phyloP scores from a whole-genome alignment of 2,888 invertebrate genomes.

The Leptinotarsa rubiginosa region DNA sequence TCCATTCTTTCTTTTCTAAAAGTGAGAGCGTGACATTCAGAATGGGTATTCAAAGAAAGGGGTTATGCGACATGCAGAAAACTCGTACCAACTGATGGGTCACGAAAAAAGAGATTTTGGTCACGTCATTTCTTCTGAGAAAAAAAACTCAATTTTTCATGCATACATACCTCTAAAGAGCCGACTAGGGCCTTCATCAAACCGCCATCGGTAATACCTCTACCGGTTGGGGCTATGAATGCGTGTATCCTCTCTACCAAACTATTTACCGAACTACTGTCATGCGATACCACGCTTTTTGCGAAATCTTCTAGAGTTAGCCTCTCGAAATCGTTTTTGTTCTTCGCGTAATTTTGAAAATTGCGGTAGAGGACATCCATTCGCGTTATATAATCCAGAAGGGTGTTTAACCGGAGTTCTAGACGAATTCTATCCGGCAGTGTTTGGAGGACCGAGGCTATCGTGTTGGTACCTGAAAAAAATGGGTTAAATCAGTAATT shows the following conservation, averaged over 20 bases:
- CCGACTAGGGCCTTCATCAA: constrained; percentile 54
- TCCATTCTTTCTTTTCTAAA: too few relatives aligned
- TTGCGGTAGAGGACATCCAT: constrained; percentile 72
- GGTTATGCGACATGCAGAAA: too few relatives aligned
- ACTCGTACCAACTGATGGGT: too few relatives aligned
- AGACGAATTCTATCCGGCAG: constrained; percentile 68
- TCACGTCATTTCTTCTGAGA: too few relatives aligned
- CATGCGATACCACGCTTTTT: constrained; percentile 76
- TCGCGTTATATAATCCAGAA: constrained; percentile 72
- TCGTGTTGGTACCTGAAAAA: constrained; percentile 49
- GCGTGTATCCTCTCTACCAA: constrained; percentile 76
- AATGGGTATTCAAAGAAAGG: too few relatives aligned
- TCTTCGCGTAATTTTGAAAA: constrained; percentile 72
- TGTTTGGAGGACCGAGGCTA: constrained; percentile 55
- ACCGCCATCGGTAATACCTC: constrained; percentile 60
- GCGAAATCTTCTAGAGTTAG: constrained; percentile 80
- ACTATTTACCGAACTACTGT: constrained; percentile 73
- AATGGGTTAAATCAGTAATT: not conserved
- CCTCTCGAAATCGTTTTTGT: constrained; percentile 67
- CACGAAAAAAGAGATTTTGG: too few relatives aligned
- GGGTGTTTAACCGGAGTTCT: constrained; percentile 73
- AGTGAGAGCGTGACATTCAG: too few relatives aligned
- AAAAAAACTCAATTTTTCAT: not conserved
- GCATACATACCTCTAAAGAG: constrained; percentile 54
- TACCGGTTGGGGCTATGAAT: constrained; percentile 71